A percentile compares a stretch with the other conserved stretches of the same genome.
Evolutionary conservation across 2,113 vertebrate genomes (phyloP).

Genomic region (Engystomops pustulosus): DNA sequence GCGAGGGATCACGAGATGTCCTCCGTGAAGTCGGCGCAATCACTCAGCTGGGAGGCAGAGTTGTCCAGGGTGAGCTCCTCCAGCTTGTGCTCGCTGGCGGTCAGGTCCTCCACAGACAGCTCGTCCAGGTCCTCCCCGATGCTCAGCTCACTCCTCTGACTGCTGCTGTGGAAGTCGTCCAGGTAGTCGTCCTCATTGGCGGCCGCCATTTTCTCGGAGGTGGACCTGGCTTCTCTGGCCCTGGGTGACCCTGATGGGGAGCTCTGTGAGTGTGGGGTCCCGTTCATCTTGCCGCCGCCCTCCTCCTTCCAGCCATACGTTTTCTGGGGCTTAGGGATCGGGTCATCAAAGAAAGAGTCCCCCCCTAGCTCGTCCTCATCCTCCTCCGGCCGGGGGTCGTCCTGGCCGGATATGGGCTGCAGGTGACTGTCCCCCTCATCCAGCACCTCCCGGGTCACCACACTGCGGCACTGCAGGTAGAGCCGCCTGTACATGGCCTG

Average conservation of each 20-base stretch:
- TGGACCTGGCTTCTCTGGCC: conserved; percentile 46
- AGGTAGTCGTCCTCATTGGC: conserved; percentile 87
- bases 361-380: conserved; percentile 79
- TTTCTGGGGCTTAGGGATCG: conserved; percentile 86
- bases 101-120: conserved; percentile 81
- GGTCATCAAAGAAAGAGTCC: conserved; percentile 96
- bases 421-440: conserved; percentile 56
- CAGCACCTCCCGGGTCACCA: conserved; percentile 68
- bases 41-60: conserved; percentile 86
- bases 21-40: conserved; percentile 88
- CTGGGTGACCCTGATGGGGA: conserved; percentile 67
- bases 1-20: conserved; percentile 75
- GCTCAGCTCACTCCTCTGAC: conserved; percentile 88
- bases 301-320: conserved; percentile 82
- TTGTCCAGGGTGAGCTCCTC: conserved; percentile 88
- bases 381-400: conserved; percentile 9
- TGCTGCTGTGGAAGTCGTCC: conserved; percentile 89
- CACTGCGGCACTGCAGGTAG: conserved; percentile 70
- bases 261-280: conserved; percentile 68
- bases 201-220: conserved; percentile 57
- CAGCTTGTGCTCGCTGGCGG: conserved; percentile 81
- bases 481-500: conserved; percentile 68
- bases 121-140: conserved; percentile 90
- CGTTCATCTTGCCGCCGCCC: conserved; percentile 61
- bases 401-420: neutral